These are phyloP conservation scores for Andrena cerasifolii DNA, from an alignment of 1,140 invertebrate species.

Conservation along the genomic window DNA sequence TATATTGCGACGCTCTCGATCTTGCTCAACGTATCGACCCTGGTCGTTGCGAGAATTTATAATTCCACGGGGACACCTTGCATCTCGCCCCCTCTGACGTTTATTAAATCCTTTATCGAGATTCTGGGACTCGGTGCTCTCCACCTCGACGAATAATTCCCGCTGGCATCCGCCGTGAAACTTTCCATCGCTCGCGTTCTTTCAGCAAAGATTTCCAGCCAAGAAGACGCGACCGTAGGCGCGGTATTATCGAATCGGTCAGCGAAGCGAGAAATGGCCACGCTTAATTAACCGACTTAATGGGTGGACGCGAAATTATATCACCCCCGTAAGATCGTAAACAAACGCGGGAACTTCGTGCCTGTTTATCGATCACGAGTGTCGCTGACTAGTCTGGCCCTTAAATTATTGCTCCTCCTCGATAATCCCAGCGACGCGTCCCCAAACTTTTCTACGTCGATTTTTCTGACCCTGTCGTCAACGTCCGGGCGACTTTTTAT, in stretches of 20 bases:
- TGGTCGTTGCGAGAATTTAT: conserved; percentile 29
- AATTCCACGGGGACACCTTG: conserved; percentile 28
- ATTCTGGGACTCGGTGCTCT: conserved; percentile 4
- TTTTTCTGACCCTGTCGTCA: neutral
- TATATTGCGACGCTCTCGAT: conserved; percentile 29
- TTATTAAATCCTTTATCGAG: conserved; percentile 46
- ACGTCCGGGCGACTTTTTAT: too few species aligned
- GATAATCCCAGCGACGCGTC: conserved; percentile 9
- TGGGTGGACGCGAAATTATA: conserved; percentile 44
- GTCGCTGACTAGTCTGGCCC: conserved; percentile 5
- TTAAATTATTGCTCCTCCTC: conserved; percentile 18
- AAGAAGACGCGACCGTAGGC: too few species aligned
- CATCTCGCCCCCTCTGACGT: conserved; percentile 19
- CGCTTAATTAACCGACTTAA: conserved; percentile 46
- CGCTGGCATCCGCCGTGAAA: too few species aligned
- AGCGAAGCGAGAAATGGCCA: neutral
- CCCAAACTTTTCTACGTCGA: neutral
- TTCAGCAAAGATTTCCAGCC: too few species aligned
- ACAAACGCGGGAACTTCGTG: conserved; percentile 18
- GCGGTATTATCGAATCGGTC: conserved; percentile 35
- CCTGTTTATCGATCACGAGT: conserved; percentile 38
- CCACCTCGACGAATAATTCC: neutral
- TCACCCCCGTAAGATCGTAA: conserved; percentile 17
- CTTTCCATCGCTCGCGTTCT: too few species aligned
- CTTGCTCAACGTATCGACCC: conserved; percentile 28